Conservation (phyloP, 2,113 vertebrate genomes). For the Asarcornis scutulata region DNA sequence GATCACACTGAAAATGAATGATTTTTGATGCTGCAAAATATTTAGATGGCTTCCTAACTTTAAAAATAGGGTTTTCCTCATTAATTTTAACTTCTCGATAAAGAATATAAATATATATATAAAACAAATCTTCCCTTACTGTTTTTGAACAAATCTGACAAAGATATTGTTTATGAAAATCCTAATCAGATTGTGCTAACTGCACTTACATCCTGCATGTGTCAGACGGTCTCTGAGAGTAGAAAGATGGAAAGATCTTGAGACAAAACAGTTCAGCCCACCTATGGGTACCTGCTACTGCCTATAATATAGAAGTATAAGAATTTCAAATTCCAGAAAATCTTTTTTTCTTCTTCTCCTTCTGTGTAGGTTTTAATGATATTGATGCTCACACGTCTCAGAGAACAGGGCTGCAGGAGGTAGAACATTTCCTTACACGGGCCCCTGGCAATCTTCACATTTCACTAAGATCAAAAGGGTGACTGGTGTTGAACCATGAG, state of each 20-base stretch:
- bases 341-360: background rate
- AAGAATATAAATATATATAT: background rate
- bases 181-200: background rate
- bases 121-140: background rate
- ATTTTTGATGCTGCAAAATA: background rate
- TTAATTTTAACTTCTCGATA: background rate
- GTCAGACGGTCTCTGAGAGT: background rate
- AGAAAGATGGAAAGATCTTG: background rate
- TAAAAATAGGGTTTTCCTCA: background rate
- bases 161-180: background rate
- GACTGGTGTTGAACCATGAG: background rate
- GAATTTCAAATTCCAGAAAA: background rate
- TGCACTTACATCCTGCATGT: background rate
- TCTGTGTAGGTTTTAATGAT: background rate
- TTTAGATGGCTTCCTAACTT: background rate
- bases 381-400: background rate
- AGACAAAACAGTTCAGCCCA: background rate
- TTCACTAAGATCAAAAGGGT: background rate
- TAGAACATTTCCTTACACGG: background rate
- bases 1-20: background rate
- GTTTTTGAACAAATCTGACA: conserved; percentile 4
- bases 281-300: background rate
- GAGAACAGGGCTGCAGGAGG: background rate
- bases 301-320: background rate
- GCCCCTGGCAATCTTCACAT: background rate